Evolutionary conservation across 2,888 invertebrate genomes (phyloP).

Genomic region (Netelia inedita): DNA sequence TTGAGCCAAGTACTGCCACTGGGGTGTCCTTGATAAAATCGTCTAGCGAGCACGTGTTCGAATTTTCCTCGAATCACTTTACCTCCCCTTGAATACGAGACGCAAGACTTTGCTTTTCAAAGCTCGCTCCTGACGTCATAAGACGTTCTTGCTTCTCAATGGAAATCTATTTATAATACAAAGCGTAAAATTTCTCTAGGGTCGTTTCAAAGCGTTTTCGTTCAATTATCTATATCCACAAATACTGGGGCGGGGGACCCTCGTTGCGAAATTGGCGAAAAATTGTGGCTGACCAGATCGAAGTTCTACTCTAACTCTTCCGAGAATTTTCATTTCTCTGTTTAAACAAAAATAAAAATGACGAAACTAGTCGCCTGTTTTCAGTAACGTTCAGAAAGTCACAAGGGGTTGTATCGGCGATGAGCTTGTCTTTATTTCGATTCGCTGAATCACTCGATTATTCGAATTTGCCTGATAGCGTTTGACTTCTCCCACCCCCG

Average conservation of each 20-base stretch:
- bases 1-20: neutral
- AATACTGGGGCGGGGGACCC: no score
- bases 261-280: no score
- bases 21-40: neutral
- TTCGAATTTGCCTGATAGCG: constrained; percentile 18
- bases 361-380: constrained; percentile 13
- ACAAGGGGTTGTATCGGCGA: constrained; percentile 19
- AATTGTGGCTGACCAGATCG: no score
- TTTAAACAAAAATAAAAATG: constrained; percentile 55
- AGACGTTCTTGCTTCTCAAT: constrained; percentile 50
- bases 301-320: neutral
- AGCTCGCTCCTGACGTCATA: constrained; percentile 49
- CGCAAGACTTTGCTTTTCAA: neutral
- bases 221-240: neutral
- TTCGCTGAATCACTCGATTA: constrained; percentile 55
- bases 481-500: neutral
- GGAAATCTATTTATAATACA: constrained; percentile 65
- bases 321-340: neutral
- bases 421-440: constrained; percentile 57
- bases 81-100: neutral
- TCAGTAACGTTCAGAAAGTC: constrained; percentile 3
- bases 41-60: constrained; percentile 39
- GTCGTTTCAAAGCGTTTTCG: neutral
- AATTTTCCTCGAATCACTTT: constrained; percentile 10
- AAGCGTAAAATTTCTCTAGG: constrained; percentile 50